These are phyloP conservation scores for Ptilonorhynchus violaceus DNA, from an alignment of 2,113 vertebrate genomes.

Conservation along the genomic window DNA sequence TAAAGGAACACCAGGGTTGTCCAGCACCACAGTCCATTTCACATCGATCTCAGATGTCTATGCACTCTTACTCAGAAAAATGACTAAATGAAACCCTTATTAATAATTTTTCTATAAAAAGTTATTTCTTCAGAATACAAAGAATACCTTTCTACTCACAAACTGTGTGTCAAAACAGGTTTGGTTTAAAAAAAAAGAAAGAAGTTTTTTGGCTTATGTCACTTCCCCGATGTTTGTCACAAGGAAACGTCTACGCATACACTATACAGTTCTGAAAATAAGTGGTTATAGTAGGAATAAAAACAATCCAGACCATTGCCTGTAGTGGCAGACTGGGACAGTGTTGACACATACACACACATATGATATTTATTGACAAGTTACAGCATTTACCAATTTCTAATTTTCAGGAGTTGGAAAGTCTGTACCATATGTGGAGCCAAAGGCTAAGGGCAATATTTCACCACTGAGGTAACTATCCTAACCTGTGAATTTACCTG, in stretches of 20 bases:
- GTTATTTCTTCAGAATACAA: background rate
- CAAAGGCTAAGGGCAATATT: constrained; percentile 44
- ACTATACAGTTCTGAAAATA: background rate
- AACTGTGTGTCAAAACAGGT: background rate
- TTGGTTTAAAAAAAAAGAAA: background rate
- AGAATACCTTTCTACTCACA: background rate
- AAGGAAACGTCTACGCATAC: background rate
- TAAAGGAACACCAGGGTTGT: background rate
- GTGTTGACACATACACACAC: background rate
- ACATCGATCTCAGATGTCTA: background rate
- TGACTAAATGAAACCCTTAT: background rate
- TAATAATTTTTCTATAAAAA: background rate
- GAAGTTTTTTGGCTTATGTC: background rate
- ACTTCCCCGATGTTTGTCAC: background rate
- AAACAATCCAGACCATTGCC: background rate
- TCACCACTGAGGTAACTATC: constrained; percentile 29
- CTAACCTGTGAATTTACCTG: constrained; percentile 7
- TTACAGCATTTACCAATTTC: background rate
- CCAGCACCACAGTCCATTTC: background rate
- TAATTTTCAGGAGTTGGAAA: constrained; percentile 16
- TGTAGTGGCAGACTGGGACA: background rate
- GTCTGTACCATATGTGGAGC: background rate
- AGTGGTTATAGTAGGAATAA: background rate
- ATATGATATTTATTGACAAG: background rate
- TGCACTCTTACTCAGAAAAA: background rate